phyloP scores from a whole-genome alignment of 2,797 vertebrate species.

The Sebastes trivittatus region DNA sequence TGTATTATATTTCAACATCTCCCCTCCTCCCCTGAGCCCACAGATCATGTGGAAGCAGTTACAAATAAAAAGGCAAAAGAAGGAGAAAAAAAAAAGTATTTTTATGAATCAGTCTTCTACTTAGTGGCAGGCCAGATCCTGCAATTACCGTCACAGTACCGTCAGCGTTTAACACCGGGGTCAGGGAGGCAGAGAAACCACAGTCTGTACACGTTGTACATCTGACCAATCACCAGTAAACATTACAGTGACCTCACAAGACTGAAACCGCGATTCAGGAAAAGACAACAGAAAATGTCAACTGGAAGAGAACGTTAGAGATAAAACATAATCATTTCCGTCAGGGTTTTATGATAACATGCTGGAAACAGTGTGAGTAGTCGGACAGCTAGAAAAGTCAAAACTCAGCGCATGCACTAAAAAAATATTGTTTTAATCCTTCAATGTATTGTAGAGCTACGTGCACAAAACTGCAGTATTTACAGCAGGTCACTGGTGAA shows the following conservation, averaged over 20 bases:
- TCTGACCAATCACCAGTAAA: slow-evolving; percentile 11
- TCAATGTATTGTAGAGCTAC: neutral
- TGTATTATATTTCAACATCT: slow-evolving; percentile 44
- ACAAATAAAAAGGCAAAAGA: slow-evolving; percentile 56
- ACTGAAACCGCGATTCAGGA: neutral
- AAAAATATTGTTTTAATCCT: neutral
- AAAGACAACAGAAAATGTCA: neutral
- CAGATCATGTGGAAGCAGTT: slow-evolving; percentile 70
- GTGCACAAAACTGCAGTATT: neutral
- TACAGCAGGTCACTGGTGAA: neutral
- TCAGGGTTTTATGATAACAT: neutral
- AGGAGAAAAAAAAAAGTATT: slow-evolving; percentile 14
- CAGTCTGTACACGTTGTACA: neutral
- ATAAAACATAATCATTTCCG: too few species aligned
- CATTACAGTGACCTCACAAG: neutral
- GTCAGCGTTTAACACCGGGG: slow-evolving; percentile 46
- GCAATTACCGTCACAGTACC: slow-evolving; percentile 60
- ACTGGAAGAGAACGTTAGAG: neutral
- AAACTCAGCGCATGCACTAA: neutral
- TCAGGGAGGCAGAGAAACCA: slow-evolving; percentile 56
- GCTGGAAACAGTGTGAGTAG: neutral
- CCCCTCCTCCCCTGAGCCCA: slow-evolving; percentile 2
- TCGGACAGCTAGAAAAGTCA: neutral
- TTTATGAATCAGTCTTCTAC: slow-evolving; percentile 63
- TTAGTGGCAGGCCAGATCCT: slow-evolving; percentile 55